A percentile compares a stretch with the other conserved stretches of the same genome.
These are phyloP conservation scores for Tichodroma muraria DNA, from an alignment of 2,113 vertebrate species.

Conservation along the genomic window DNA sequence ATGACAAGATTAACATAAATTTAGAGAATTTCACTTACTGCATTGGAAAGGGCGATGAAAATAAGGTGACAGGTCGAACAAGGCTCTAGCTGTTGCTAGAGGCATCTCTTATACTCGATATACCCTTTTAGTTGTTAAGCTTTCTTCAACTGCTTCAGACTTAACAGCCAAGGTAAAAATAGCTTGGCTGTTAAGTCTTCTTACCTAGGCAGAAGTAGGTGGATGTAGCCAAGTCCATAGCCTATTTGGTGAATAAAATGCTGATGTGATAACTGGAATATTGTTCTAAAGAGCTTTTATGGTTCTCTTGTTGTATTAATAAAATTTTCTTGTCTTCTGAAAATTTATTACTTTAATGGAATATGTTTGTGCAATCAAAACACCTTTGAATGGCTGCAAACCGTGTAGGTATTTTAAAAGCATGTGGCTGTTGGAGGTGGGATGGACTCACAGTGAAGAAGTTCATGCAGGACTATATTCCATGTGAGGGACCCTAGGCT, in stretches of 20 bases:
- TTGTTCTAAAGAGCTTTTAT: not conserved
- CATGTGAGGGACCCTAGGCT: not conserved
- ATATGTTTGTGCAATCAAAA: not conserved
- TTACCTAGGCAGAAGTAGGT: not conserved
- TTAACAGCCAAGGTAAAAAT: conserved; percentile 59
- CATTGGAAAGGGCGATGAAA: conserved; percentile 60
- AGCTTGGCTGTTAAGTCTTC: no score
- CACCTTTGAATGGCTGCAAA: not conserved
- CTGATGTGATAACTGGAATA: not conserved
- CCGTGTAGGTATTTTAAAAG: not conserved
- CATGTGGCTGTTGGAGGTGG: not conserved
- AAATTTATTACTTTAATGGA: not conserved
- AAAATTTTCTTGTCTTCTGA: not conserved
- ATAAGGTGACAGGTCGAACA: conserved; percentile 67
- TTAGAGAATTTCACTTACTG: conserved; percentile 44
- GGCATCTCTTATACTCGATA: conserved; percentile 51
- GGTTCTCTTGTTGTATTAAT: not conserved
- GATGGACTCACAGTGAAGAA: not conserved
- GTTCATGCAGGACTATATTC: not conserved
- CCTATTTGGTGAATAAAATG: not conserved
- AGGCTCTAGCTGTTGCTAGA: conserved; percentile 60
- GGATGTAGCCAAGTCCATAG: not conserved
- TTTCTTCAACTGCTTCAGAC: conserved; percentile 47
- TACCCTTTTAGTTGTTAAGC: conserved; percentile 61
- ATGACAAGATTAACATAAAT: conserved; percentile 49